phyloP scores from a whole-genome alignment of 2,113 vertebrate genomes.

The human region DNA sequence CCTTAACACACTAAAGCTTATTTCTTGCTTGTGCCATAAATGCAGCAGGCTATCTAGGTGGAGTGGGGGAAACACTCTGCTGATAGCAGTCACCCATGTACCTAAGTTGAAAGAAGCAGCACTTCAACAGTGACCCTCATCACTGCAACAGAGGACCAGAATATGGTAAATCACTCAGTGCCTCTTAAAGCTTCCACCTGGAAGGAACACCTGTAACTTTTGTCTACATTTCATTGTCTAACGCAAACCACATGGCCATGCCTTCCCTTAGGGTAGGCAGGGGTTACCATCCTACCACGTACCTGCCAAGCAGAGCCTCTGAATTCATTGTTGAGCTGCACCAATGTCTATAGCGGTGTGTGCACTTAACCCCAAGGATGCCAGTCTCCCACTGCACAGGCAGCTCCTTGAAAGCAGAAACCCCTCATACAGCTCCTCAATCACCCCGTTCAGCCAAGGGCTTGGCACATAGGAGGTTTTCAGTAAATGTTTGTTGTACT shows the following conservation, averaged over 20 bases:
- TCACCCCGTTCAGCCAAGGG: rapidly evolving
- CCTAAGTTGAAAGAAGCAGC: neutral
- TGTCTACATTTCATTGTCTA: neutral
- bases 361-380: neutral
- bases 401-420: neutral
- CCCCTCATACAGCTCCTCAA: rapidly evolving
- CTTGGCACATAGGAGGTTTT: neutral
- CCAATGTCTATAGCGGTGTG: rapidly evolving
- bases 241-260: neutral
- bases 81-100: rapidly evolving
- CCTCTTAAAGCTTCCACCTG: neutral
- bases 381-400: rapidly evolving
- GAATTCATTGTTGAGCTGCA: neutral
- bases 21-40: neutral
- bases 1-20: neutral
- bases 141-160: rapidly evolving
- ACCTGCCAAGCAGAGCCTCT: neutral
- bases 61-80: neutral
- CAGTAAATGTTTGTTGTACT: neutral
- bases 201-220: neutral
- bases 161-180: rapidly evolving
- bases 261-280: rapidly evolving
- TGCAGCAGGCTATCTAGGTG: rapidly evolving
- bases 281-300: rapidly evolving
- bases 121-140: neutral